A percentile compares a stretch with the other conserved stretches of the same genome.
Evolutionary conservation across 2,797 vertebrate species (phyloP).

Genomic region (Nannoperca obscura): DNA sequence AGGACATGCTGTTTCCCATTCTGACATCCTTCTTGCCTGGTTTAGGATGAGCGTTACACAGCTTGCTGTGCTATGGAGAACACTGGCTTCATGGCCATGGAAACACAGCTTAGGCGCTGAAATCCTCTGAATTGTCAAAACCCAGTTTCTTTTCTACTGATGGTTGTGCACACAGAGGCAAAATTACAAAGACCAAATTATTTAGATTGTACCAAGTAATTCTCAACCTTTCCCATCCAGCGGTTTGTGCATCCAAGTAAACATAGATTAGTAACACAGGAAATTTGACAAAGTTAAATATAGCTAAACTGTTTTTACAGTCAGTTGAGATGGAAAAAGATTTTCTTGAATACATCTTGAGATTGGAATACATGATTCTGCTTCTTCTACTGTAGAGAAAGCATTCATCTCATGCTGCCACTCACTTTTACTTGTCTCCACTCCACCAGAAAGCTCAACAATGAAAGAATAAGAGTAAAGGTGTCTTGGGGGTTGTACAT

Average conservation of each 20-base stretch:
- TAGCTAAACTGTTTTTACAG: not conserved
- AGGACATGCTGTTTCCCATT: slow-evolving; percentile 18
- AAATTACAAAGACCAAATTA: not conserved
- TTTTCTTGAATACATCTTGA: not conserved
- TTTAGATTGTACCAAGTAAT: slow-evolving; percentile 3
- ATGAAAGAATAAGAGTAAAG: not conserved
- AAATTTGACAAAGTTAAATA: not conserved
- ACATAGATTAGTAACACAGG: not conserved
- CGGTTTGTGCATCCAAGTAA: not conserved
- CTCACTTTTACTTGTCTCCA: not conserved
- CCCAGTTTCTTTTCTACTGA: not conserved
- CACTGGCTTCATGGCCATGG: slow-evolving; percentile 12
- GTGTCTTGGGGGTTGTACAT: not conserved
- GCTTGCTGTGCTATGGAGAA: slow-evolving; percentile 7
- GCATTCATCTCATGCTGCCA: not conserved
- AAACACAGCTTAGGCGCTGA: not conserved
- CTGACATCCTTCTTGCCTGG: slow-evolving; percentile 11
- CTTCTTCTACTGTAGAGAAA: not conserved
- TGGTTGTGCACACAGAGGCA: not conserved
- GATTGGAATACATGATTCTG: not conserved
- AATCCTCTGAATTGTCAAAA: not conserved
- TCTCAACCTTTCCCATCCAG: not conserved
- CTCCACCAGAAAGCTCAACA: not conserved
- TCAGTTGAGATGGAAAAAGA: not conserved
- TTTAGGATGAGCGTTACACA: slow-evolving; percentile 15